A percentile compares a stretch with the other conserved stretches of the same genome.
These are phyloP conservation scores for Acanthurus tractus DNA, from an alignment of 2,797 vertebrate species.

Conservation along the genomic window DNA sequence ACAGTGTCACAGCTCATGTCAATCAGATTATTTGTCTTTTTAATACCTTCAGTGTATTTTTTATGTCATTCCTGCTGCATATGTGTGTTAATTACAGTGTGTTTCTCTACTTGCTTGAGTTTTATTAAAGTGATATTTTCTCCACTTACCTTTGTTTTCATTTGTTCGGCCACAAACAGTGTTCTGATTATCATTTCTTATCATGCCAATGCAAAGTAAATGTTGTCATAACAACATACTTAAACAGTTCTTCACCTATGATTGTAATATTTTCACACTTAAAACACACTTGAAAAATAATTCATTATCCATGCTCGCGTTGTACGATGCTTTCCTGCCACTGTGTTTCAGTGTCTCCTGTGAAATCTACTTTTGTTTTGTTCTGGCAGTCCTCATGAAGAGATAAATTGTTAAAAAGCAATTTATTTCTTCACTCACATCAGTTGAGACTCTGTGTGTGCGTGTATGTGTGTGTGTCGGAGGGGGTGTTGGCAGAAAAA, in stretches of 20 bases:
- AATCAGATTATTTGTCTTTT: too few relatives aligned
- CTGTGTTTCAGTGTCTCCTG: constrained; percentile 11
- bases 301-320: background rate
- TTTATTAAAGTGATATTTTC: background rate
- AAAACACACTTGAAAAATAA: background rate
- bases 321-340: background rate
- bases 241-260: background rate
- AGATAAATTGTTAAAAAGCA: constrained; percentile 35
- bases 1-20: too few relatives aligned
- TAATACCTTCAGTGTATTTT: too few relatives aligned
- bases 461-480: background rate
- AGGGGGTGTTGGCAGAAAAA: constrained; percentile 13
- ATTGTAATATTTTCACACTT: too few relatives aligned
- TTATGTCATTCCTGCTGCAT: too few relatives aligned
- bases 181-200: background rate
- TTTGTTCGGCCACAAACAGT: background rate
- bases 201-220: background rate
- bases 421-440: constrained; percentile 6
- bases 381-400: background rate
- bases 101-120: background rate
- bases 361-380: constrained; percentile 10
- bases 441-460: background rate
- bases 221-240: background rate
- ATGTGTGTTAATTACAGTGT: background rate
- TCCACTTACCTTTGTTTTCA: background rate